Conservation (phyloP, 30 jellyfish, hydroid and myxozoan genomes). For the Rhopilema esculentum region DNA sequence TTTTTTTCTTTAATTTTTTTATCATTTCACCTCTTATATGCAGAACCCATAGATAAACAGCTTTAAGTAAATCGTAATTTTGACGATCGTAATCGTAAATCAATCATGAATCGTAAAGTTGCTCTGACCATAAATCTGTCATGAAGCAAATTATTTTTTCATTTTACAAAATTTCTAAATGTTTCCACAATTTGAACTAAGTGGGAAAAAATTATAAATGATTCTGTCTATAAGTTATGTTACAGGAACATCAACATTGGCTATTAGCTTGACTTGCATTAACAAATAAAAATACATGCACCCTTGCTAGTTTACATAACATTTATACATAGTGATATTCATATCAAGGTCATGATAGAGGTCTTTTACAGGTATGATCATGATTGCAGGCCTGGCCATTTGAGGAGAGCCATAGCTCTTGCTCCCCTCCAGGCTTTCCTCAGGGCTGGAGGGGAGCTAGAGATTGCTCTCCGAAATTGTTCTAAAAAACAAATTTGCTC, state of each 20-base stretch:
- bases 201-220: too few species aligned
- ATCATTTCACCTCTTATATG: background rate
- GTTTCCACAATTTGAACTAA: too few species aligned
- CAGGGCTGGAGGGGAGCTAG: background rate
- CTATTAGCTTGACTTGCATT: background rate
- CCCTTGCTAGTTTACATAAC: background rate
- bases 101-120: too few species aligned
- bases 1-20: background rate
- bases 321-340: background rate
- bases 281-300: background rate
- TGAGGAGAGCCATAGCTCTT: slow-evolving; percentile 15
- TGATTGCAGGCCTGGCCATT: slow-evolving; percentile 6
- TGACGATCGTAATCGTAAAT: too few species aligned
- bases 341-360: background rate
- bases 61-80: background rate
- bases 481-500: background rate
- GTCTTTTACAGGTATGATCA: background rate
- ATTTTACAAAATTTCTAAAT: too few species aligned
- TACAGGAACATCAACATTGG: background rate
- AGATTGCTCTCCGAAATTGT: background rate
- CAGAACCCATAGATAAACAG: background rate
- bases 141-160: background rate
- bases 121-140: background rate
- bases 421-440: slow-evolving; percentile 15
- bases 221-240: background rate